Evolutionary conservation across 2,888 invertebrate species (phyloP).

Genomic region (Bellardia pandia): DNA sequence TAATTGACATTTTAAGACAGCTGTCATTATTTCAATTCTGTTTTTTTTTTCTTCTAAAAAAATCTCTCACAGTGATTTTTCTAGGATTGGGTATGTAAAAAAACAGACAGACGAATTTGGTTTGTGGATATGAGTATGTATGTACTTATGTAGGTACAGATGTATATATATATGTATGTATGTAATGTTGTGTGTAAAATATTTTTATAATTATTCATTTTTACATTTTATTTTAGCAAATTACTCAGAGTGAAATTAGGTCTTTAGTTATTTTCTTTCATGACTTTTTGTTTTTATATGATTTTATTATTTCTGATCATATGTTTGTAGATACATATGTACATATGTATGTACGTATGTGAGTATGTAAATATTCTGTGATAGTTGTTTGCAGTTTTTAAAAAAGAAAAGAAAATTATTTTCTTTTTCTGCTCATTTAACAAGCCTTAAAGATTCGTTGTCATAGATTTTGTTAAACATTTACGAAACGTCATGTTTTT

Average conservation of each 20-base stretch:
- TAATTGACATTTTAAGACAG: slow-evolving; percentile 75
- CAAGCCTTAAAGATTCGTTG: slow-evolving; percentile 65
- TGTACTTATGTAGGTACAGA: background rate
- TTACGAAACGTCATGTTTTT: slow-evolving; percentile 15
- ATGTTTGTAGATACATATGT: background rate
- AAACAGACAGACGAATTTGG: slow-evolving; percentile 5
- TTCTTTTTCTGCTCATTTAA: slow-evolving; percentile 27
- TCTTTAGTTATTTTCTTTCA: slow-evolving; percentile 1
- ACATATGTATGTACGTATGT: background rate
- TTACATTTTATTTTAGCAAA: slow-evolving; percentile 39
- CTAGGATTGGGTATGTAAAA: background rate
- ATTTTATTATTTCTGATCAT: background rate
- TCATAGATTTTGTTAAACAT: slow-evolving; percentile 69
- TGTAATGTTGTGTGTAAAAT: slow-evolving; percentile 12
- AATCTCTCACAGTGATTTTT: slow-evolving; percentile 17
- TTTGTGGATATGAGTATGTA: background rate
- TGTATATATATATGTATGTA: background rate
- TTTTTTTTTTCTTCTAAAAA: slow-evolving; percentile 15
- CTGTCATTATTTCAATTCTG: slow-evolving; percentile 68
- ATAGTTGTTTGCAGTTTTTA: background rate
- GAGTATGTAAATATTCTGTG: no score
- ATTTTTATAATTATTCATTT: slow-evolving; percentile 59
- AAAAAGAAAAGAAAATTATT: background rate
- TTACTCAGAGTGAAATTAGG: slow-evolving; percentile 60
- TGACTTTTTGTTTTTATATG: background rate